Evolutionary conservation across 2,797 vertebrate species (phyloP), one percentile per base, ranked within the genome.

Genomic region (Acanthopagrus latus): DNA sequence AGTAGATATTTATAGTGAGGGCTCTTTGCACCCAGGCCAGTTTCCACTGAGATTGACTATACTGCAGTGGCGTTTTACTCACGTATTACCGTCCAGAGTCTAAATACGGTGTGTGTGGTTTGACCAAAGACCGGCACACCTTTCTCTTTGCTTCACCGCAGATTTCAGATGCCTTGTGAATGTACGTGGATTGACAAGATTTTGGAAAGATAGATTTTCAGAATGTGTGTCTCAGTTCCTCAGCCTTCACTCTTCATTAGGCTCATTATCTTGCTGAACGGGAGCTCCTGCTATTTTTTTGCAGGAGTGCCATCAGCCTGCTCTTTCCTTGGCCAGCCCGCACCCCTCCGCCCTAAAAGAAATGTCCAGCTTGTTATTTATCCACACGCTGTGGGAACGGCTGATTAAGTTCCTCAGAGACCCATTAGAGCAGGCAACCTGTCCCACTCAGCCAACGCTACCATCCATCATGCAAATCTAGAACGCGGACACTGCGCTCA

Each of bases 391-490:
- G 83, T 84, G 88, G 87, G 86, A 91, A 86, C 41, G 86, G 86
- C 90, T 93, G 90, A 93, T 92, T 92, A 90, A 82, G 80, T 83
- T 94, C 94, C 94, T 92, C 60, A 7, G 94, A 92, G 95, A 95
- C 86, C 91, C 91, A 93, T 95, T 96, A 95, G 71, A 92, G 86
- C 75, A 66, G 89, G 86, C 87, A 89, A 89, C 88, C 89, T 92
- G 92, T 94, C 94, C 82, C 80, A 14, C 65, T 88, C 89, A 88
- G 79, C 82, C 85, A 72, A 78, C 17, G 78, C 87, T 74, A 76
- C 90, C 93, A 96, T 95, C 93, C 93, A 94, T 96, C 95, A 95
- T 92, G 89, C 89, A 93, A 93, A 96, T 92, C 80, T 90, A 78
- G 90, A 91, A 76, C 88, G 67, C 21, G 71, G 74, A 78, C 80